Percentiles rank a stretch among this genome's conserved stretches.
Conservation (phyloP, 2,888 invertebrate genomes). For the Pyrgus malvae region DNA sequence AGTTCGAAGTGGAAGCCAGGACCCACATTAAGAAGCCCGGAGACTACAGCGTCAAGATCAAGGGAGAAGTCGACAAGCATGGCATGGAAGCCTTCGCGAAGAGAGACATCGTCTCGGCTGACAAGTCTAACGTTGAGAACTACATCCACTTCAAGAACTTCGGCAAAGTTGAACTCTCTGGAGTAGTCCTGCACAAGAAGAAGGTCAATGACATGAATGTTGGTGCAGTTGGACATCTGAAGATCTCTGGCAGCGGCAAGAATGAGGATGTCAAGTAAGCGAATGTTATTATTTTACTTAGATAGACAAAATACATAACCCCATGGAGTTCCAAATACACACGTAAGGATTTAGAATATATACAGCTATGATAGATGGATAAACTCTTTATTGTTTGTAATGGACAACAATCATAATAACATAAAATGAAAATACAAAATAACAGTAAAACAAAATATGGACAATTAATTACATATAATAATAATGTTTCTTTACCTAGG, state of each 20-base stretch:
- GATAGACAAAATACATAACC: too few relatives aligned
- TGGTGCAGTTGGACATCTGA: slow-evolving; percentile 80
- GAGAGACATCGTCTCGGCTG: slow-evolving; percentile 77
- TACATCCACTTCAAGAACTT: slow-evolving; percentile 81
- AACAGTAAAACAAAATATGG: background rate
- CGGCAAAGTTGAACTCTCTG: slow-evolving; percentile 84
- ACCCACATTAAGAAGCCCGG: slow-evolving; percentile 65
- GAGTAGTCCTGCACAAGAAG: slow-evolving; percentile 79
- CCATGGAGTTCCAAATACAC: too few relatives aligned
- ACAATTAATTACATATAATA: too few relatives aligned
- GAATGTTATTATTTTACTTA: background rate
- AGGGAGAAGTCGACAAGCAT: slow-evolving; percentile 51
- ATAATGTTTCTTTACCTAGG: too few relatives aligned
- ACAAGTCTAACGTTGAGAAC: slow-evolving; percentile 84
- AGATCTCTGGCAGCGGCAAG: slow-evolving; percentile 72
- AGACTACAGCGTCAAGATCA: slow-evolving; percentile 66
- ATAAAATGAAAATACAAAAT: too few relatives aligned
- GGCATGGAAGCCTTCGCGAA: slow-evolving; percentile 76
- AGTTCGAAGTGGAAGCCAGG: slow-evolving; percentile 82
- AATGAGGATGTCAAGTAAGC: slow-evolving; percentile 82
- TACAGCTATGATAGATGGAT: too few relatives aligned
- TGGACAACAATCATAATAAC: too few relatives aligned
- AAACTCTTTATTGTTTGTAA: too few relatives aligned
- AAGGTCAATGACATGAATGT: slow-evolving; percentile 79
- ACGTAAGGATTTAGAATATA: too few relatives aligned